phyloP scores from a whole-genome alignment of 2,888 invertebrate species.

The Halocaridina rubra region DNA sequence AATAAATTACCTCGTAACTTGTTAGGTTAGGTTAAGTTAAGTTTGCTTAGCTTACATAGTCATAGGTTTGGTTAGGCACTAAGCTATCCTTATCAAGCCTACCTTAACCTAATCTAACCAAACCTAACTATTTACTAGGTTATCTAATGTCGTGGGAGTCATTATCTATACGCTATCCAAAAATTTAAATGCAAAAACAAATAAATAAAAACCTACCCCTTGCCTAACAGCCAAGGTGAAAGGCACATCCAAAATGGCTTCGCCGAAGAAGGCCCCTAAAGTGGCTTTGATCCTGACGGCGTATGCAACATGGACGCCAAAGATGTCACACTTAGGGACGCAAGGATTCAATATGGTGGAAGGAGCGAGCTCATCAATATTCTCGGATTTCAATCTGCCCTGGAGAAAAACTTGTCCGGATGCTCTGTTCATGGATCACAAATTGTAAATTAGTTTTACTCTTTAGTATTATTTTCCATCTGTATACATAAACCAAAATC shows the following conservation, averaged over 20 bases:
- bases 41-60: not conserved
- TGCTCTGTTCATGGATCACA: too few species aligned
- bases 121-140: too few species aligned
- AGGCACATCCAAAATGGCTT: slow-evolving; percentile 84
- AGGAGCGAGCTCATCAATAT: slow-evolving; percentile 13
- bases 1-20: too few species aligned
- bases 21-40: not conserved
- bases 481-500: too few species aligned
- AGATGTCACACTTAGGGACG: slow-evolving; percentile 90
- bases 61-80: not conserved
- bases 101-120: too few species aligned
- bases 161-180: too few species aligned
- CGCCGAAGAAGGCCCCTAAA: slow-evolving; percentile 90
- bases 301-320: slow-evolving; percentile 95
- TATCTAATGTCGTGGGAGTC: too few species aligned
- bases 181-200: too few species aligned
- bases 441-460: too few species aligned
- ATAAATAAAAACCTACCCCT: not conserved
- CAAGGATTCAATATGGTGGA: slow-evolving; percentile 68
- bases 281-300: slow-evolving; percentile 93
- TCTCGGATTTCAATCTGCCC: not conserved
- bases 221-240: slow-evolving; percentile 67
- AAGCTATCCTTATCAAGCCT: too few species aligned
- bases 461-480: too few species aligned
- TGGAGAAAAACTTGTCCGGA: slow-evolving; percentile 52